A percentile compares a stretch with the other conserved stretches of the same genome.
phyloP scores from a whole-genome alignment of 2,113 vertebrate species.

The Athene cunicularia region DNA sequence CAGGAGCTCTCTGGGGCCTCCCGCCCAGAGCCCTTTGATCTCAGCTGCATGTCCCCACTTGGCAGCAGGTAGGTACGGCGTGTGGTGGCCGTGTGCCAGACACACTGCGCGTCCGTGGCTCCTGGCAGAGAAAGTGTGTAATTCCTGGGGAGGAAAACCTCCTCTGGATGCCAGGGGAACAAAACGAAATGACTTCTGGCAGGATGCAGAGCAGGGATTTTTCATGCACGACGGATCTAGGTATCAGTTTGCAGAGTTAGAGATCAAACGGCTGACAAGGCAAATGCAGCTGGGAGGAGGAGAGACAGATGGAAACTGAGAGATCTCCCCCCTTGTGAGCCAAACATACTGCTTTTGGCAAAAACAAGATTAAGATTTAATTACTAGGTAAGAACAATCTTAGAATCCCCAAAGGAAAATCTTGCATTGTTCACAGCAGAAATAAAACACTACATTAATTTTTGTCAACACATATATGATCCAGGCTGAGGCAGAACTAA shows the following conservation, averaged over 20 bases:
- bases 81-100: neutral
- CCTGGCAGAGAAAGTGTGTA: neutral
- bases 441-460: slow-evolving; percentile 8
- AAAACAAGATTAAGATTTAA: slow-evolving; percentile 12
- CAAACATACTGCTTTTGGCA: neutral
- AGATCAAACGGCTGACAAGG: neutral
- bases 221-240: neutral
- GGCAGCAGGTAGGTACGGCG: neutral
- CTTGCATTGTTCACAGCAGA: neutral
- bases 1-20: neutral
- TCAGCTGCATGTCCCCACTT: neutral
- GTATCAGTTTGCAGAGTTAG: neutral
- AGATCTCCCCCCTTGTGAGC: neutral
- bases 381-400: neutral
- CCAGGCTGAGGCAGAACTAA: neutral
- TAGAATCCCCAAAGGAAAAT: neutral
- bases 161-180: neutral
- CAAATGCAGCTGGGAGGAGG: neutral
- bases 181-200: neutral
- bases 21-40: neutral
- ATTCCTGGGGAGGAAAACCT: neutral
- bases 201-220: neutral
- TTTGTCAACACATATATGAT: neutral
- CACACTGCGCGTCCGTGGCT: neutral
- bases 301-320: neutral